Evolutionary conservation across 2,888 invertebrate genomes (phyloP).

Genomic region (Eupithecia subfuscata): DNA sequence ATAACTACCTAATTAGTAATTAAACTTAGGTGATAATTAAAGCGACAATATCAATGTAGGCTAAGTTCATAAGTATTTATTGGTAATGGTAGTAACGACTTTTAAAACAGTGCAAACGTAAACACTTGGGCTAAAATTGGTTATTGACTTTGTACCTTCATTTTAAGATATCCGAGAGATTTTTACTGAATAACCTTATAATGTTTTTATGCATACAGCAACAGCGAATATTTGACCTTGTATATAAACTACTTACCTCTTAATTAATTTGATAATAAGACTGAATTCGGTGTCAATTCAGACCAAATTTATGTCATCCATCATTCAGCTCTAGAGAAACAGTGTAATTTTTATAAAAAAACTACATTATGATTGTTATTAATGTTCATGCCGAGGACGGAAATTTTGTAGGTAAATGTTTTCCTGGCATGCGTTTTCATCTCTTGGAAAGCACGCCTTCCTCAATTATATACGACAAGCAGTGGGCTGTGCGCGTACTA

Average conservation of each 20-base stretch:
- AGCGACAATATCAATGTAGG: slow-evolving; percentile 80
- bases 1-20: slow-evolving; percentile 39
- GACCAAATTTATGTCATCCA: slow-evolving; percentile 54
- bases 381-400: too few species aligned
- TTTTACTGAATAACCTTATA: slow-evolving; percentile 32
- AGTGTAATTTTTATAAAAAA: slow-evolving; percentile 21
- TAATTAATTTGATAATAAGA: slow-evolving; percentile 74
- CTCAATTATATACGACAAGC: background rate
- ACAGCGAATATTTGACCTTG: slow-evolving; percentile 51
- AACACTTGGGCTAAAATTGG: slow-evolving; percentile 22
- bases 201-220: slow-evolving; percentile 32
- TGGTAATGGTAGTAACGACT: slow-evolving; percentile 42
- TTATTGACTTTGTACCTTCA: slow-evolving; percentile 35
- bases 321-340: slow-evolving; percentile 44
- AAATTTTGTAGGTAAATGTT: too few species aligned
- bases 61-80: slow-evolving; percentile 61
- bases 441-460: background rate
- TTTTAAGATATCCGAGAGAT: slow-evolving; percentile 38
- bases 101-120: slow-evolving; percentile 25
- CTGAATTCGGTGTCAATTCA: slow-evolving; percentile 84
- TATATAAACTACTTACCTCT: slow-evolving; percentile 75
- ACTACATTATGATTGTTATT: too few species aligned
- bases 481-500: background rate
- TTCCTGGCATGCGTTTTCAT: background rate
- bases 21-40: slow-evolving; percentile 72